These are phyloP conservation scores for Drosophila mojavensis DNA, from an alignment of 1,140 invertebrate species.

Conservation along the genomic window DNA sequence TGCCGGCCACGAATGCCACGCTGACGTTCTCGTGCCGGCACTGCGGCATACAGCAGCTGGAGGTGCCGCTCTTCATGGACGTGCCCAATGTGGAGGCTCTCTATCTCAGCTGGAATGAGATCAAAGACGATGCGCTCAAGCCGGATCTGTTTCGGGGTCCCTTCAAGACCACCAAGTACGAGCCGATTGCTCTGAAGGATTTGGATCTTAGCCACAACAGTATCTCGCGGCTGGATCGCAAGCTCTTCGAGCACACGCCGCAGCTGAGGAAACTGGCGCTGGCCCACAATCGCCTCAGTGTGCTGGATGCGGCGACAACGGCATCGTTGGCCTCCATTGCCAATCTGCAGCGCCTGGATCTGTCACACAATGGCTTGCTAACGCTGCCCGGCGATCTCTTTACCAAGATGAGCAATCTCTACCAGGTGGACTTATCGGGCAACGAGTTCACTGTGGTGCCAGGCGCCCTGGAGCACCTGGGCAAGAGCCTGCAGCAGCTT, in stretches of 20 bases:
- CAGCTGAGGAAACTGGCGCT: conserved; percentile 88
- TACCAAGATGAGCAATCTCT: conserved; percentile 84
- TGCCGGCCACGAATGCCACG: conserved; percentile 82
- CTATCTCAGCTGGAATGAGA: conserved; percentile 89
- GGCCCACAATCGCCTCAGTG: conserved; percentile 88
- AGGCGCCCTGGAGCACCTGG: conserved; percentile 84
- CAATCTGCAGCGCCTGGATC: conserved; percentile 85
- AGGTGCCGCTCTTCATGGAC: conserved; percentile 87
- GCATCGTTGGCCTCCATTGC: conserved; percentile 86
- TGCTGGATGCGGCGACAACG: conserved; percentile 87
- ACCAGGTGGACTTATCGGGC: conserved; percentile 85
- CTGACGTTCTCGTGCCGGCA: conserved; percentile 83
- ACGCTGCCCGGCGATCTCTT: conserved; percentile 84
- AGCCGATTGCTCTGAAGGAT: conserved; percentile 87
- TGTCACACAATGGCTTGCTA: conserved; percentile 86
- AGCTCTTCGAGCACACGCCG: conserved; percentile 89
- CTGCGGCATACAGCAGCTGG: conserved; percentile 86
- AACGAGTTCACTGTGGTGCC: conserved; percentile 86
- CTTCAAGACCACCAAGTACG: conserved; percentile 86
- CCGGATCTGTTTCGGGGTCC: conserved; percentile 87
- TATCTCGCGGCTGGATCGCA: conserved; percentile 87
- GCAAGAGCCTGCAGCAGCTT: conserved; percentile 85
- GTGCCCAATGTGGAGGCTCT: conserved; percentile 87
- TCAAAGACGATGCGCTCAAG: conserved; percentile 86
- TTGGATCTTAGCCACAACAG: conserved; percentile 89